Percentiles rank a stretch among this genome's conserved stretches.
These are phyloP conservation scores for Phyllopteryx taeniolatus DNA, from an alignment of 2,113 vertebrate species.

Conservation along the genomic window DNA sequence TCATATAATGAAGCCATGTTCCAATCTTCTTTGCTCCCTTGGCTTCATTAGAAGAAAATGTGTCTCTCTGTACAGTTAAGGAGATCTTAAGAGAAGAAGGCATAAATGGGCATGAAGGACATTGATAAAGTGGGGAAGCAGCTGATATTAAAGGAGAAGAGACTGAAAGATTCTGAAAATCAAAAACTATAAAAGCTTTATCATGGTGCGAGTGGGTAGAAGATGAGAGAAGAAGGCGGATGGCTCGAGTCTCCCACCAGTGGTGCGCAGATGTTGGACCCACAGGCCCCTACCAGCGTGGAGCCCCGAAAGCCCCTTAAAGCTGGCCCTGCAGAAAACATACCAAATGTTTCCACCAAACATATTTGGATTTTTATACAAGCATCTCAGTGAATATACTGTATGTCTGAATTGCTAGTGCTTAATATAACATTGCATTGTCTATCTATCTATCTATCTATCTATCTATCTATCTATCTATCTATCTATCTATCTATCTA, in stretches of 20 bases:
- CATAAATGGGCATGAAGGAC: slow-evolving; percentile 2
- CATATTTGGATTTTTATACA: background rate
- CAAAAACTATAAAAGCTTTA: background rate
- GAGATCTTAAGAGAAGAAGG: slow-evolving; percentile 2
- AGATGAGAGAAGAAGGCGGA: slow-evolving; percentile 24
- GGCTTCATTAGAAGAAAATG: slow-evolving; percentile 16
- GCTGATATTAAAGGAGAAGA: slow-evolving; percentile 8
- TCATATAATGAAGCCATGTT: slow-evolving; percentile 7
- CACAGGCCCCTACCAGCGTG: slow-evolving; percentile 49
- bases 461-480: too few relatives aligned
- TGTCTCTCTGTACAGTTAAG: background rate
- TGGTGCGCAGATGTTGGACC: slow-evolving; percentile 63
- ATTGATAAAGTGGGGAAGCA: background rate
- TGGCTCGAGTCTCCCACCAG: slow-evolving; percentile 32
- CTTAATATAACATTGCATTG: too few relatives aligned
- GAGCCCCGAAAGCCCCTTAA: slow-evolving; percentile 17
- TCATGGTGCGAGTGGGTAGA: slow-evolving; percentile 16
- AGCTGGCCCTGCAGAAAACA: slow-evolving; percentile 25
- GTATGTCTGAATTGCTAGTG: too few relatives aligned
- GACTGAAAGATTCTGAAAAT: background rate
- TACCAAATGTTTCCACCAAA: background rate
- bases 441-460: too few relatives aligned
- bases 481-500: too few relatives aligned
- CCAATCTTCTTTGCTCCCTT: slow-evolving; percentile 3
- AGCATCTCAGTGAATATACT: background rate